Evolutionary conservation across 1,140 invertebrate genomes (phyloP), one percentile per base, ranked within the genome.

Genomic region (Adoxophyes honmai): DNA sequence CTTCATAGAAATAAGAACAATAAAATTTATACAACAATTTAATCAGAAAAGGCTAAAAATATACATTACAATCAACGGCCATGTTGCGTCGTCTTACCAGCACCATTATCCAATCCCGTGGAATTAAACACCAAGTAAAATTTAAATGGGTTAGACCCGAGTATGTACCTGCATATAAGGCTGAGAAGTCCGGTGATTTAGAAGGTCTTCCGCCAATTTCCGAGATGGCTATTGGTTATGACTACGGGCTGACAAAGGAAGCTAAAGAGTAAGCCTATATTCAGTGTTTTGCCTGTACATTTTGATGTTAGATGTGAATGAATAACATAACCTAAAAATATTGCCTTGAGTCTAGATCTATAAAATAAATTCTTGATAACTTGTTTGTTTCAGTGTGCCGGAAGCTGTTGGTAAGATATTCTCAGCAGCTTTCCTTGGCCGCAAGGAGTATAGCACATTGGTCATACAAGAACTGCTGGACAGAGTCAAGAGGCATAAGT

Each of bases 71-170:
- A 6, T 44, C 53, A 51, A 34, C 52, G 15, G 68, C 48, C 64
- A 87, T 88, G 85, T 66, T 88, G 57, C 72, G 79, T 14, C 73
- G 73, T 10, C 36, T 81, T 48, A 69, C 71, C 10, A 64, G 68
- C 8, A 62, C 60, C 18, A 18, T 81, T 4, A 70, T 77, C 7
- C 82, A 81, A 57, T 54, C 42, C 10, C 78, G 85, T 11, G 77
- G 80, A 34, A 71, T 83, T 38, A 85, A 86, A 55, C 73, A 88
- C 21, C 66, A 72, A 51, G 76, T 92, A 15, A 92, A 92, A 75
- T 91, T 93, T 34, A 91, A 92, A 86, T 94, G 93, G 92, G 78
- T 90, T 1, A 78, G 88, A 53, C 93, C 93, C n/a, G 82, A 89
- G 10, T 91, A 91, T 76, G 78, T 92, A 21, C 84, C 91, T 6